phyloP scores from a whole-genome alignment of 1,140 invertebrate species.

The Lethocerus indicus region DNA sequence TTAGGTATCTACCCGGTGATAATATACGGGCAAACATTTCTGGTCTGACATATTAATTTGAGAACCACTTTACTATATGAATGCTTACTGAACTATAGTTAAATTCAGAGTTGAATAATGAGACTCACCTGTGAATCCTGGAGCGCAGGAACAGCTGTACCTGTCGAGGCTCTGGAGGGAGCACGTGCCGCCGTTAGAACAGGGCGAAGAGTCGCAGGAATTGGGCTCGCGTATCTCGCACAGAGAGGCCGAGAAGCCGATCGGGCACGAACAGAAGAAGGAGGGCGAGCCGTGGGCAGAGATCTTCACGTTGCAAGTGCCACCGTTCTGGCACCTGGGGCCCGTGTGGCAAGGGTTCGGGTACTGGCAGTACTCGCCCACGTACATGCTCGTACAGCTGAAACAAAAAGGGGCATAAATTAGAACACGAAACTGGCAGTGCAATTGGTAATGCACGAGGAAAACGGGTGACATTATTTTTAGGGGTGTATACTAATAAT shows the following conservation, averaged over 20 bases:
- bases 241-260: constrained; percentile 79
- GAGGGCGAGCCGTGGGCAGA: constrained; percentile 45
- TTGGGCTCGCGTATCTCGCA: constrained; percentile 83
- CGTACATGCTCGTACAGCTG: constrained; percentile 80
- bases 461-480: no score
- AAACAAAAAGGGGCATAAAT: constrained; percentile 26
- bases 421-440: neutral
- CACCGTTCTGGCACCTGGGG: constrained; percentile 79
- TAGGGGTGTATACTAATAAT: no score
- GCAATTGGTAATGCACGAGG: neutral
- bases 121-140: constrained; percentile 72
- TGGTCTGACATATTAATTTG: no score
- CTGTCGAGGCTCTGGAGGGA: constrained; percentile 53
- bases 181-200: constrained; percentile 71
- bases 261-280: constrained; percentile 71
- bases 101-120: no score
- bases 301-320: constrained; percentile 65
- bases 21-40: no score
- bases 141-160: constrained; percentile 67
- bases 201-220: constrained; percentile 77
- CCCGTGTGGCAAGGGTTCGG: constrained; percentile 81
- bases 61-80: no score
- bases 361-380: constrained; percentile 88
- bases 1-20: no score
- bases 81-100: no score